Evolutionary conservation across 2,888 invertebrate genomes (phyloP), one percentile per base, ranked within the genome.

Genomic region (Galerucella calmariensis): DNA sequence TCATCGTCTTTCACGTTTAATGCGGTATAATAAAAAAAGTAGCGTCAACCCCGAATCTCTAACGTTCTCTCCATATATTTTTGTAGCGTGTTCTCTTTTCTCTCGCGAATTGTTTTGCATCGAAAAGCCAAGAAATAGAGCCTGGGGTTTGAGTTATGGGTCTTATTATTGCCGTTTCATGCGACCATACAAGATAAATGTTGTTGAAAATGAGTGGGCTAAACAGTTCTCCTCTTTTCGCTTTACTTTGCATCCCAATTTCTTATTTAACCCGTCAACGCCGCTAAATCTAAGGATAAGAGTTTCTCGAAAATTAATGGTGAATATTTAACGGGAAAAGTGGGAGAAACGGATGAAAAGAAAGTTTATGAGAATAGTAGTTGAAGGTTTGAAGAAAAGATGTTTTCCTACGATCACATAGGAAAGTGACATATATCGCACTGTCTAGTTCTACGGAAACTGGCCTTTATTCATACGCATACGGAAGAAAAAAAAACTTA

Each of bases 151-250:
- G 84, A 86, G 83, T 85, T 86, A 86, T 86, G 81, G 83, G 84
- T 83, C 82, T 86, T 86, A 86, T 86, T 86, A 86, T 86, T 86
- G 85, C 86, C 83, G 83, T 84, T 83, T 83, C 82, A 82, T 83
- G 83, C 82, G 83, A 85, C 85, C 85, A 85, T 85, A 84, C 84
- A 86, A 86, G 86, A 86, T 85, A 84, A 82, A 86, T 86, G 85
- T 82, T 83, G 84, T 83, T 82, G 82, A 82, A 86, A 86, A 86
- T 86, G 86, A 86, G 85, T 84, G 85, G 83, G 83, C 83, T 81
- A 70, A 76, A 77, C 77, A 76, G 74, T 73, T 75, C 77, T 77
- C 75, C 75, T 59, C 51, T 73, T 56, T 65, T 71, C 71, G 69
- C 69, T 56, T 35, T 69, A 69, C 61, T 69, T 46, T 72, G 41